Base-by-base conservation (phyloP, 1,140 invertebrate species). In the Antheraea mylitta region DNA sequence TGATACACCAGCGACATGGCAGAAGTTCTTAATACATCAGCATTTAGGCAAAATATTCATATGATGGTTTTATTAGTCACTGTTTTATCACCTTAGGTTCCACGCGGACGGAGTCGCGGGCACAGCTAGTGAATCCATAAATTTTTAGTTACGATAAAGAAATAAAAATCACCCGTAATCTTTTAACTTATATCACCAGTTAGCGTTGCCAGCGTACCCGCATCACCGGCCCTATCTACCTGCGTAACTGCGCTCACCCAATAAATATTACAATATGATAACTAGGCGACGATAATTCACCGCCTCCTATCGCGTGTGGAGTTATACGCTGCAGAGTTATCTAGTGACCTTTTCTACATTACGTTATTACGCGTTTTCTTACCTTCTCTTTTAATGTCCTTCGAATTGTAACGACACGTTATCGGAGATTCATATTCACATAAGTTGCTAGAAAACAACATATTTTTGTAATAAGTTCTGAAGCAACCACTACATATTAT, bases 251-350 rank as follows among this genome's bases (percentile, higher is more conserved):
- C 61, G 45, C 45, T 53, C 30, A 36, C 18, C 30, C 30, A 37
- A 63, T 63, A 63, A 63, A 63, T 63, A 63, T 16, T 22, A 63
- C 16, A 30, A 37, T 13, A 63, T 63, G 61, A 63, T 63, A 63
- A 63, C 45, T 13, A n/a, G 11, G 45, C 45, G 45, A 53, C 16
- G 45, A 53, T 53, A 53, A 53, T 6, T 53, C 45, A 53, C 16
- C 0, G 4, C 11, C 7, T 9, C 11, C 45, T 53, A 53, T 53
- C 45, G 45, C 45, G 5, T n/a, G 5, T 16, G 16, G 11, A 53
- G 11, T 53, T 37, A 63, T 11, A 60, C 18, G 64, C 18, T 36
- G 66, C 53, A 59, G 3, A n/a, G 36, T n/a, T 67, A 42, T 38
- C 37, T 48, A 45, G 10, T 9, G 11, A 18, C 18, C 16, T 10